Conservation (phyloP, 2,888 invertebrate species). For the Balanococcus diminutus region DNA sequence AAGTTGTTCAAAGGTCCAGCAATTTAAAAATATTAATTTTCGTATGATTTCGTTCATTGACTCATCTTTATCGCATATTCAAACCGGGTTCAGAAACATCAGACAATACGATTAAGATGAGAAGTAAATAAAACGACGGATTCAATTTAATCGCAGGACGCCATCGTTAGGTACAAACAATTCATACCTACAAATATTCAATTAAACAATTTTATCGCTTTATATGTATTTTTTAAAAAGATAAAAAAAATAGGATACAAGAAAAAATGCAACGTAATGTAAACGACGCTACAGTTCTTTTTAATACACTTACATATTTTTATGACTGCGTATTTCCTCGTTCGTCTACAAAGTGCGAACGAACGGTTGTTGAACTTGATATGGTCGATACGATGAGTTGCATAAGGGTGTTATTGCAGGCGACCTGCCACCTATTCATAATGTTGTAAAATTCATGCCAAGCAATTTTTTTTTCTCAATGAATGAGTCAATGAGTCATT, state of each 20-base stretch:
- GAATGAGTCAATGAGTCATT: not conserved
- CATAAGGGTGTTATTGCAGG: not conserved
- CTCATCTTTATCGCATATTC: not conserved
- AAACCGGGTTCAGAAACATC: not conserved
- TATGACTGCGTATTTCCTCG: not conserved
- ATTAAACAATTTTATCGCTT: not conserved
- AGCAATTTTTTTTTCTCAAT: not conserved
- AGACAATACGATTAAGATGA: not conserved
- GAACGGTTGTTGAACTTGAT: conserved; percentile 17
- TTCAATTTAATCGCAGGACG: not conserved
- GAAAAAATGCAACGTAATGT: not conserved
- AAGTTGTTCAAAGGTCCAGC: not conserved
- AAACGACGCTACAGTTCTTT: not conserved
- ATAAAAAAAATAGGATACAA: not conserved
- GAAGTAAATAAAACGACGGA: not conserved
- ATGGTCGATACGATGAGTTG: conserved; percentile 7
- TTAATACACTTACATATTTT: not conserved
- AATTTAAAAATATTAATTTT: not conserved
- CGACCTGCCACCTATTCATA: not conserved
- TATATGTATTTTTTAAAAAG: not conserved
- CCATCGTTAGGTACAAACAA: not conserved
- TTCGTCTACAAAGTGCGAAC: not conserved
- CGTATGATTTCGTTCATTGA: not conserved
- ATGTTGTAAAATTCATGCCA: not conserved
- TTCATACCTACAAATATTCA: not conserved